Conservation (phyloP, 1,140 invertebrate genomes). For the Riptortus pedestris region DNA sequence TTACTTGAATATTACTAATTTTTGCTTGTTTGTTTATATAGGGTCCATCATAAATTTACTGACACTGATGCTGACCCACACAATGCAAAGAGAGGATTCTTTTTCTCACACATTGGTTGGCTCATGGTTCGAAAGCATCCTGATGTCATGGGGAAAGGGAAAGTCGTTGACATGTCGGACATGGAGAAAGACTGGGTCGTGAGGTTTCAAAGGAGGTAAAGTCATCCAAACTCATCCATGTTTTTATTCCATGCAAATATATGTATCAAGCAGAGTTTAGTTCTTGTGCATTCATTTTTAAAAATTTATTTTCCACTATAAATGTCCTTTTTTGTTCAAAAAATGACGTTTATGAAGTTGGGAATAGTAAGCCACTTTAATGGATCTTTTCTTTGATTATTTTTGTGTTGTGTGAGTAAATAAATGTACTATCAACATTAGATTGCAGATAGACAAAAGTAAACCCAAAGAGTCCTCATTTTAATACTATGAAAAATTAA, state of each 20-base stretch:
- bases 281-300: no score
- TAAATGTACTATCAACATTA: no score
- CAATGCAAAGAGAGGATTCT: slow-evolving; percentile 60
- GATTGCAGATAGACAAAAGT: no score
- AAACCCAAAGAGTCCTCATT: no score
- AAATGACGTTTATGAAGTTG: no score
- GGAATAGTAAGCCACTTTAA: no score
- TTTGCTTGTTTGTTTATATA: slow-evolving; percentile 66
- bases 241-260: neutral
- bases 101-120: slow-evolving; percentile 91
- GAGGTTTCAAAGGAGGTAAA: slow-evolving; percentile 48
- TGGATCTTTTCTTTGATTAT: no score
- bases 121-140: slow-evolving; percentile 74
- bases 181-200: slow-evolving; percentile 61
- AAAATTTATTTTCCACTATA: no score
- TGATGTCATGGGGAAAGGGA: slow-evolving; percentile 69
- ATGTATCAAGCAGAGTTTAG: no score
- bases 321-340: no score
- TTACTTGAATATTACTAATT: slow-evolving; percentile 70
- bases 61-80: slow-evolving; percentile 88
- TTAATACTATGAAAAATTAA: no score
- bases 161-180: slow-evolving; percentile 68
- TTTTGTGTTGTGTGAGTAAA: no score
- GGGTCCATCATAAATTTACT: slow-evolving; percentile 80
- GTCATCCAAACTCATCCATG: neutral